Evolutionary conservation across 2,888 invertebrate genomes (phyloP).

Genomic region (Pseudococcus viburni): DNA sequence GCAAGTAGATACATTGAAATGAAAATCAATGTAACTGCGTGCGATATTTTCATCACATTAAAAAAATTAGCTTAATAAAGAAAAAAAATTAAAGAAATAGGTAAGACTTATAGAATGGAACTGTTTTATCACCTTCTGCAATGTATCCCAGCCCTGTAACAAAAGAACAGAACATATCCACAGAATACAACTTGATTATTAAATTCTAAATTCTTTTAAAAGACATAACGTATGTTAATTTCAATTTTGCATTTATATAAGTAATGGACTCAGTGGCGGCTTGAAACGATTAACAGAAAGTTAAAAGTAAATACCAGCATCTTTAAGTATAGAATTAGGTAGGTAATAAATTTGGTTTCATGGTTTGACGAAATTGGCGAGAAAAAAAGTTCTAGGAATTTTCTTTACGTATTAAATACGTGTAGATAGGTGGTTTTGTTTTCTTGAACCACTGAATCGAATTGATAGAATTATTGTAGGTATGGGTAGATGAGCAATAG

Average conservation of each 20-base stretch:
- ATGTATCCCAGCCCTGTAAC: conserved; percentile 69
- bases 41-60: not conserved
- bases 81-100: not conserved
- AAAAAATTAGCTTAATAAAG: not conserved
- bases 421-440: too few species aligned
- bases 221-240: conserved; percentile 18
- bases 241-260: conserved; percentile 7
- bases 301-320: too few species aligned
- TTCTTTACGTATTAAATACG: too few species aligned
- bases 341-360: not conserved
- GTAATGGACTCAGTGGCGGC: conserved; percentile 54
- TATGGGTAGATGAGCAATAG: too few species aligned
- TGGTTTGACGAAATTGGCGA: too few species aligned
- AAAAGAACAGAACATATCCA: conserved; percentile 68
- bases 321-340: not conserved
- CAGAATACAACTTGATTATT: conserved; percentile 63
- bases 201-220: conserved; percentile 30
- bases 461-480: too few species aligned
- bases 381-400: too few species aligned
- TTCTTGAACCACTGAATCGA: too few species aligned
- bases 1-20: not conserved
- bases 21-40: not conserved
- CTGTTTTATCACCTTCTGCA: conserved; percentile 69
- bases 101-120: conserved; percentile 43
- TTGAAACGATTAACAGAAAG: conserved; percentile 35